Evolutionary conservation across 2,888 invertebrate genomes (phyloP).

Genomic region (Cylindroiulus punctatus): DNA sequence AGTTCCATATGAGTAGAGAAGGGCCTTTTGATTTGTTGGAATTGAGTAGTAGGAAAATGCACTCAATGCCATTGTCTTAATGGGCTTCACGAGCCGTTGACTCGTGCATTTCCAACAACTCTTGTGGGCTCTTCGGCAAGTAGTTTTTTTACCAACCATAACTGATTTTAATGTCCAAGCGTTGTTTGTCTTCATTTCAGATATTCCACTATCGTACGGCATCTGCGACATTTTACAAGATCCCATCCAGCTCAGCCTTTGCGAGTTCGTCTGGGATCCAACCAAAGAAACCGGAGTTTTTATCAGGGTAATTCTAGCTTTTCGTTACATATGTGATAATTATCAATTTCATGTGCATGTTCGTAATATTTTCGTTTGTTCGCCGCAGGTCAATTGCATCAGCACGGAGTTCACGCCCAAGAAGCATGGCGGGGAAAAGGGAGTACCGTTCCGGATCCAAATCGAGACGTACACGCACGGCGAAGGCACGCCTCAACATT

Average conservation of each 20-base stretch:
- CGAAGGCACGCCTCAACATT: slow-evolving; percentile 70
- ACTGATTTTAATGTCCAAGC: no score
- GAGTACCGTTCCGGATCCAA: slow-evolving; percentile 95
- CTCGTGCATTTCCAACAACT: no score
- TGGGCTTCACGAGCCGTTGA: no score
- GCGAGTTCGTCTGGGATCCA: slow-evolving; percentile 94
- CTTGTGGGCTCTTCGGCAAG: no score
- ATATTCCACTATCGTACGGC: slow-evolving; percentile 93
- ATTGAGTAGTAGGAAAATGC: no score
- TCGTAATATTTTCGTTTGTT: no score
- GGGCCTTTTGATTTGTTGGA: no score
- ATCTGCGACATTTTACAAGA: slow-evolving; percentile 83
- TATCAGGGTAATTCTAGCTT: slow-evolving; percentile 77
- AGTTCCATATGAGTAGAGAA: no score
- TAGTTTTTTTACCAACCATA: no score
- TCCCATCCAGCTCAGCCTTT: slow-evolving; percentile 76
- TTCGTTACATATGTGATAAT: no score
- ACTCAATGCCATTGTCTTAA: no score
- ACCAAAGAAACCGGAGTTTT: slow-evolving; percentile 95
- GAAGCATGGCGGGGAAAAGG: slow-evolving; percentile 98
- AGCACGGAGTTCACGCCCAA: slow-evolving; percentile 98
- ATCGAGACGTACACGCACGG: slow-evolving; percentile 84
- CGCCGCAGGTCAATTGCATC: slow-evolving; percentile 86
- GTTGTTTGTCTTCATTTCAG: slow-evolving; percentile 64
- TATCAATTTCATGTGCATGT: no score